phyloP scores from a whole-genome alignment of 2,888 invertebrate species.

The Dolichomitus sp. region DNA sequence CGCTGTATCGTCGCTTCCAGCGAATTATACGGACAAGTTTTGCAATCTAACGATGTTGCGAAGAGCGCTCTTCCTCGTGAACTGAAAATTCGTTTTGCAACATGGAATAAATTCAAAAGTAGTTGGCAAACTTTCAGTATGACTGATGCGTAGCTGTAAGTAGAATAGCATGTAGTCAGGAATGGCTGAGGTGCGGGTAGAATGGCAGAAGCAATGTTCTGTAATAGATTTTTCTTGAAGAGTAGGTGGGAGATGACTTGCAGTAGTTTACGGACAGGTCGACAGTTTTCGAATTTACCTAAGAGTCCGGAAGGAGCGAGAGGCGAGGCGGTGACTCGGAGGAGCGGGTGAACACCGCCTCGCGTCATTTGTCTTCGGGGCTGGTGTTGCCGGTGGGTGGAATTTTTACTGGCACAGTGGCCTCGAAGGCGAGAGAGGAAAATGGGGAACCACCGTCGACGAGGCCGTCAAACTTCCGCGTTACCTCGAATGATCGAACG shows the following conservation, averaged over 20 bases:
- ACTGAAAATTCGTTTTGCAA: slow-evolving; percentile 9
- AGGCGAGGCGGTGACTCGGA: slow-evolving; percentile 20
- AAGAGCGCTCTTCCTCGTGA: not conserved
- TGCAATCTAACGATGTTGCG: slow-evolving; percentile 39
- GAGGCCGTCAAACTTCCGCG: slow-evolving; percentile 61
- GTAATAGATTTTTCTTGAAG: slow-evolving; percentile 63
- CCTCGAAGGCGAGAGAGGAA: slow-evolving; percentile 29
- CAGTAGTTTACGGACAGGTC: slow-evolving; percentile 64
- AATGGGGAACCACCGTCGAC: slow-evolving; percentile 33
- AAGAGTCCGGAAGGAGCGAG: slow-evolving; percentile 58
- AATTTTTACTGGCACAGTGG: slow-evolving; percentile 54
- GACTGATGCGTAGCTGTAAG: slow-evolving; percentile 49
- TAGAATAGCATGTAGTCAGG: slow-evolving; percentile 39
- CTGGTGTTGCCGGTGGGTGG: slow-evolving; percentile 54
- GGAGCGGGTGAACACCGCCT: slow-evolving; percentile 43
- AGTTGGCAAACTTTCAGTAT: slow-evolving; percentile 30
- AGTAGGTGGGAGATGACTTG: slow-evolving; percentile 29
- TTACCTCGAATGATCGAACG: slow-evolving; percentile 63
- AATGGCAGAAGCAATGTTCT: slow-evolving; percentile 52
- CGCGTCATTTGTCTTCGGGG: slow-evolving; percentile 66
- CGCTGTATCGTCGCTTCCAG: slow-evolving; percentile 1
- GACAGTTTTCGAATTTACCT: slow-evolving; percentile 69
- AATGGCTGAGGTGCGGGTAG: slow-evolving; percentile 49
- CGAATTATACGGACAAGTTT: slow-evolving; percentile 31
- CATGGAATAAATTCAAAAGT: slow-evolving; percentile 49